Conservation (phyloP, 2,797 vertebrate genomes). For the Typhlichthys eigenmanni region DNA sequence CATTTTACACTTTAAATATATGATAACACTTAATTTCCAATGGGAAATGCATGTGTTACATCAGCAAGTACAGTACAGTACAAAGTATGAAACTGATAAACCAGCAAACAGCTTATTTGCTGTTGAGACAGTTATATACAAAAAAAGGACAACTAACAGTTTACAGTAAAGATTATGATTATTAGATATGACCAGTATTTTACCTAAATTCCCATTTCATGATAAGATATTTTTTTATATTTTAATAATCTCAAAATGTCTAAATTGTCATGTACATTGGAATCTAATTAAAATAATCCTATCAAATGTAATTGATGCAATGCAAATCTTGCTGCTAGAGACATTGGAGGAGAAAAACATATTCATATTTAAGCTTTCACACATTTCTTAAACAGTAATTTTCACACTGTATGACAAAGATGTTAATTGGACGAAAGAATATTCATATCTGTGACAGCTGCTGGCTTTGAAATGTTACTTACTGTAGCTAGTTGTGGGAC, state of each 20-base stretch:
- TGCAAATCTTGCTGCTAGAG: not conserved
- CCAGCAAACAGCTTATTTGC: too few relatives aligned
- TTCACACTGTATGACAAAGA: conserved; percentile 38
- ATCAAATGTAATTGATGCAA: not conserved
- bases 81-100: too few relatives aligned
- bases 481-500: conserved; percentile 50
- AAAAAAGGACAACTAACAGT: too few relatives aligned
- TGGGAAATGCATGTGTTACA: too few relatives aligned
- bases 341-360: not conserved
- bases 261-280: not conserved
- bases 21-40: too few relatives aligned
- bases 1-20: not conserved
- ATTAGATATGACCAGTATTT: too few relatives aligned
- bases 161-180: too few relatives aligned
- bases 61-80: too few relatives aligned
- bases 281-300: conserved; percentile 1
- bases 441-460: conserved; percentile 58
- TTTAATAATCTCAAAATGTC: too few relatives aligned
- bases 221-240: too few relatives aligned
- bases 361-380: conserved; percentile 35
- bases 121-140: too few relatives aligned
- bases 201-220: too few relatives aligned
- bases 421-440: conserved; percentile 64
- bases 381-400: conserved; percentile 51
- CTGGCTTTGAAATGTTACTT: conserved; percentile 54